Evolutionary conservation across 2,113 vertebrate genomes (phyloP).

Genomic region (Oryctolagus cuniculus): mOryCun1.1 NC_091440.1:85395501-85396000

Average conservation of each 20-base stretch:
- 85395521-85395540: neutral
- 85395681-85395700: neutral
- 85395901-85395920: too few relatives aligned
- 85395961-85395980: neutral
- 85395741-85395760: too few relatives aligned
- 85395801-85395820: too few relatives aligned
- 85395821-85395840: too few relatives aligned
- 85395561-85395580: neutral
- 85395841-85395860: too few relatives aligned
- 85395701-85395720: neutral
- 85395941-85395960: neutral
- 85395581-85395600: neutral
- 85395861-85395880: too few relatives aligned
- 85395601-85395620: too few relatives aligned
- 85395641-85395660: neutral
- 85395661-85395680: neutral
- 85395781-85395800: too few relatives aligned
- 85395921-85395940: too few relatives aligned
- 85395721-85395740: neutral
- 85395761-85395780: too few relatives aligned
- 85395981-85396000: neutral
- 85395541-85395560: neutral
- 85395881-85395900: too few relatives aligned
- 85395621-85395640: neutral
- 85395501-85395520: rapidly evolving